Evolutionary conservation across 2,888 invertebrate species (phyloP), one percentile per base, ranked within the genome.

Genomic region (Melangyna quadrimaculata): DNA sequence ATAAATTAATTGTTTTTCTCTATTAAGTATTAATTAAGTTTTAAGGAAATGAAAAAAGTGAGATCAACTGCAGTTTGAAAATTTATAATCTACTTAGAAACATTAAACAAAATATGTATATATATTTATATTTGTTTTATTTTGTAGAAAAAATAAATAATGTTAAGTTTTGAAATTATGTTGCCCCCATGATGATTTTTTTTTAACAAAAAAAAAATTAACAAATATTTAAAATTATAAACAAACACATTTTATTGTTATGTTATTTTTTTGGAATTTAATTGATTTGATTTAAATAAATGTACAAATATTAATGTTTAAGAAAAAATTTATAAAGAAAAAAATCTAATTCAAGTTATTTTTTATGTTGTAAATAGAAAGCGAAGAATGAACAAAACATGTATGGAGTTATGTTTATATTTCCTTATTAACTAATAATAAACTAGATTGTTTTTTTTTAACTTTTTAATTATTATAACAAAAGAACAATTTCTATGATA

Each of bases 1-100:
- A 75, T 48, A 37, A 53, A 72, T 79, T 65, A 55, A 75, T 72
- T 59, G 59, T 78, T 72, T 65, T 69, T 81, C 61, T 73, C 45
- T 81, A 71, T 84, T 84, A 81, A 81, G 86, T 81, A 86, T 78
- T 86, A 86, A 73, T 51, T 81, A 81, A 75, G 75, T 81, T 81
- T 75, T 59, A 84, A 72, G 75, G 53, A 37, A 22, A 17, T 55
- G n/a, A 35, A 35, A 71, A 57, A 17, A 45, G 12, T 51, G 48
- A 57, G 40, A 74, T n/a, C 29, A 59, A 73, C 14, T 29, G 40
- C 17, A 43, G n/a, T 59, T 51, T 63, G 45, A 55, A 70, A 57
- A 69, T 14, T 35, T 48, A 65, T 67, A 35, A 75, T 70, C 78
- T 73, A 69, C 72, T 65, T 78, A 82, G 61, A 43, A 48, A 12